Base-by-base conservation (phyloP, 2,113 vertebrate species). In the Petroica traversi region DNA sequence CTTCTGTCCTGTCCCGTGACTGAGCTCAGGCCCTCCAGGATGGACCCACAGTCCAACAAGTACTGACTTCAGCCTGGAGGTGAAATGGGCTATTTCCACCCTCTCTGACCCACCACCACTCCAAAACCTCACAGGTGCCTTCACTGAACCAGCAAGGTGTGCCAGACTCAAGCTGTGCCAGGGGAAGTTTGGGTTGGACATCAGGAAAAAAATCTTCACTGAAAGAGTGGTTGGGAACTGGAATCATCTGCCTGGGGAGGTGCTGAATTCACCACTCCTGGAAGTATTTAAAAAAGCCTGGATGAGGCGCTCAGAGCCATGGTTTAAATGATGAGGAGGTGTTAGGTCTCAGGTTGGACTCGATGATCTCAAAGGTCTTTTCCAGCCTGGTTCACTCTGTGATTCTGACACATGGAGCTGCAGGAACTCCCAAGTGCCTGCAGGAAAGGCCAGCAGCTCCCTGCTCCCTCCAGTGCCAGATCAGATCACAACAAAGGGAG, bases 281-380 rank as follows among this genome's bases (percentile, higher is more conserved):
- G 25, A 28, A 0, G 1, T 3, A 22, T 33, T 46, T 18, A 4
- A 19, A 11, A 28, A 6, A 54, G n/a, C 1, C 57, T 54, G 58
- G 40, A 63, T 0, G 2, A 19, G 57, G 26, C 38, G 22, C 40
- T 23, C 19, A 46, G n/a, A 1, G 80, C 40, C 28, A 1, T 19
- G 40, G 40, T 38, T 46, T 55, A 1, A 14, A 2, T 38, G 28
- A 23, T 23, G 14, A 33, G 48, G 40, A 28, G 40, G n/a, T 38
- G 58, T 8, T 10, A 0, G 68, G 58, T 38, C 48, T 33, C 26
- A 33, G 40, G 0, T 12, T 73, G 68, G 18, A 38, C 28, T 14
- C 1, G 2, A 25, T 36, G 26, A 45, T 3, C 80, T 22, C 40
- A 46, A 10, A 55, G 48, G 6, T 23, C 28, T 63, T 38, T 28